Base-by-base conservation (phyloP, 1,140 invertebrate species). In the Drosophila bifasciata region DNA sequence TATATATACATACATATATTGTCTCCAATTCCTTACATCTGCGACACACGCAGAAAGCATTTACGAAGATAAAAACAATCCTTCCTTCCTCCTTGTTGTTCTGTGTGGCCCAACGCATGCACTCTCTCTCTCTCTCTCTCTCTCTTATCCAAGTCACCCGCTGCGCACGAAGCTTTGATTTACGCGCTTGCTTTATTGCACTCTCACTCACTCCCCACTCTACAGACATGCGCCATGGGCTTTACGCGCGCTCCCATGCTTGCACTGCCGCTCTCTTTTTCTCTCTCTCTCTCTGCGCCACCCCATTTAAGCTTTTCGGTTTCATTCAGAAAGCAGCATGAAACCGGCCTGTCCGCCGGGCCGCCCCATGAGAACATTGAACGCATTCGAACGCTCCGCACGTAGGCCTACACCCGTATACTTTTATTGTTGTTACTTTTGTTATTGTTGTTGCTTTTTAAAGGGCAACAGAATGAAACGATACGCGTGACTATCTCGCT, bases 311-410 rank as follows among this genome's bases (percentile, higher is more conserved):
- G 63, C 71, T 77, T 77, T 77, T 62, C 81, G 79, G 78, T 81
- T 85, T 85, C 77, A 83, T 79, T 79, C 68, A 53, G 41, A 60
- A 74, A 50, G 43, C 60, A 23, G 32, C 57, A 81, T 81, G 73
- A 81, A 88, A 78, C 83, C 79, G 74, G 66, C 49, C 72, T 57
- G 78, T 50, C 51, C 53, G 64, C 73, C 74, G 72, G 53, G 59
- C 53, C 61, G 57, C 46, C 46, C 58, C 83, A 44, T 76, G 83
- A 88, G 83, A 88, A 88, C 75, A 62, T 75, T 75, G 76, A 83
- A 72, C 83, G 83, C 83, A 89, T 79, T 81, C 75, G 59, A 88
- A 83, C 78, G 75, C 76, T 62, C 62, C 84, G 83, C 78, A 88
- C 83, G 83, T 79, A 79, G 71, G 73, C 75, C 78, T 59, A 73